A percentile compares a stretch with the other conserved stretches of the same genome.
These are phyloP conservation scores for Caretta caretta DNA, from an alignment of 2,113 vertebrate genomes.

Conservation along the genomic window DNA sequence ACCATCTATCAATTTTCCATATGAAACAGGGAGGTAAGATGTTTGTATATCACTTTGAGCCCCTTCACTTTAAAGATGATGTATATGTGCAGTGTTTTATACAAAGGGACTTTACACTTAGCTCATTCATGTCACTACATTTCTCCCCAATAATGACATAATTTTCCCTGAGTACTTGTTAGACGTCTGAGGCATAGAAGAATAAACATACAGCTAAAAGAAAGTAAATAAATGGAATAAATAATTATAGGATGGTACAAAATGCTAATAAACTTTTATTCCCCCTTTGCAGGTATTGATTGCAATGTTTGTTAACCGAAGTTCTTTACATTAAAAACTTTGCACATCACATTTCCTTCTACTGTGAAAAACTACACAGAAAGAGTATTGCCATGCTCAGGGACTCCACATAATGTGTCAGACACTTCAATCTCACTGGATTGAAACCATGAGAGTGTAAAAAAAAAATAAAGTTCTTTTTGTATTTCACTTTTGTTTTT, in stretches of 20 bases:
- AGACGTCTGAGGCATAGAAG: background rate
- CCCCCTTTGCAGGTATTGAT: background rate
- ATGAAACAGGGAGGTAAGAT: background rate
- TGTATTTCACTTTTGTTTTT: background rate
- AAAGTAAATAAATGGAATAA: background rate
- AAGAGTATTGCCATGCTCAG: background rate
- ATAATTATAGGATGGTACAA: background rate
- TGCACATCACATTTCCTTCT: background rate
- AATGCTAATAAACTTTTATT: background rate
- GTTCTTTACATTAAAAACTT: background rate
- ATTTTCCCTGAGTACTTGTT: background rate
- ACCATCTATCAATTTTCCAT: conserved; percentile 20
- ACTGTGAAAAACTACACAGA: background rate
- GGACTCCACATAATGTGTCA: background rate
- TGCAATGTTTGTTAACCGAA: background rate
- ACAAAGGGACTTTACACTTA: background rate
- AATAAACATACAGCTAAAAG: background rate
- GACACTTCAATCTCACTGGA: no score
- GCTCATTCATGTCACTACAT: background rate
- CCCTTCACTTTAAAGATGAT: background rate
- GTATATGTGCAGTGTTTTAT: background rate
- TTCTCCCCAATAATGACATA: background rate
- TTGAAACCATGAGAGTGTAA: background rate
- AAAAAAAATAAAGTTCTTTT: background rate
- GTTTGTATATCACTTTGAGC: conserved; percentile 4